A percentile compares a stretch with the other conserved stretches of the same genome.
Evolutionary conservation across 1,140 invertebrate species (phyloP).

Genomic region (Leucophenga varia): DNA sequence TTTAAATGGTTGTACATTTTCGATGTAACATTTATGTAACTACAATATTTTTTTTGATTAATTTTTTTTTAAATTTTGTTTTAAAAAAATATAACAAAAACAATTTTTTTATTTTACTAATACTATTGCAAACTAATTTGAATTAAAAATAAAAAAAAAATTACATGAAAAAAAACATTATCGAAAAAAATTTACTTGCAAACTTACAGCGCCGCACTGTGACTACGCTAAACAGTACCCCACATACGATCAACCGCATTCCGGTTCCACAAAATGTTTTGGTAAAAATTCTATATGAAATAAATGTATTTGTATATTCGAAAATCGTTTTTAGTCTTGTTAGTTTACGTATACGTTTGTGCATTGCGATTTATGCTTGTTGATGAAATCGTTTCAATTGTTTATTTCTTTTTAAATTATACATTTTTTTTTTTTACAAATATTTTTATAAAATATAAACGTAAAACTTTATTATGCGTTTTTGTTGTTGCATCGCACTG

Average conservation of each 20-base stretch:
- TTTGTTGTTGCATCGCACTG: too few species aligned
- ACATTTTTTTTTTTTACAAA: too few species aligned
- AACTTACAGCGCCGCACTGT: slow-evolving; percentile 57
- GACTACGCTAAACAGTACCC: slow-evolving; percentile 57
- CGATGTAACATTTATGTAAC: slow-evolving; percentile 22
- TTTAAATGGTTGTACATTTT: too few species aligned
- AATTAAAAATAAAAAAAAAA: slow-evolving; percentile 24
- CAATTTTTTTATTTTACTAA: not conserved
- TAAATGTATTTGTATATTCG: not conserved
- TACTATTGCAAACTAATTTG: slow-evolving; percentile 15
- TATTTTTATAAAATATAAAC: too few species aligned
- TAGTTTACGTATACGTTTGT: not conserved
- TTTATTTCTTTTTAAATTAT: too few species aligned
- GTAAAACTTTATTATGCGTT: too few species aligned
- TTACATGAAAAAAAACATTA: slow-evolving; percentile 17
- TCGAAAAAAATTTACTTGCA: slow-evolving; percentile 31
- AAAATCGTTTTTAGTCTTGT: not conserved
- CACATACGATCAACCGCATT: slow-evolving; percentile 58
- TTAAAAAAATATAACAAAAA: slow-evolving; percentile 8
- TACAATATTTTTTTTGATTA: slow-evolving; percentile 14
- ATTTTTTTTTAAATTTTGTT: slow-evolving; percentile 17
- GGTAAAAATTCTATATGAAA: slow-evolving; percentile 37
- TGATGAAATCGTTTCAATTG: too few species aligned
- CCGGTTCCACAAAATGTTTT: slow-evolving; percentile 57
- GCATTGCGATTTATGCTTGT: not conserved